A percentile compares a stretch with the other conserved stretches of the same genome.
Conservation (phyloP, 2,113 vertebrate species). For the Isurus oxyrinchus region DNA sequence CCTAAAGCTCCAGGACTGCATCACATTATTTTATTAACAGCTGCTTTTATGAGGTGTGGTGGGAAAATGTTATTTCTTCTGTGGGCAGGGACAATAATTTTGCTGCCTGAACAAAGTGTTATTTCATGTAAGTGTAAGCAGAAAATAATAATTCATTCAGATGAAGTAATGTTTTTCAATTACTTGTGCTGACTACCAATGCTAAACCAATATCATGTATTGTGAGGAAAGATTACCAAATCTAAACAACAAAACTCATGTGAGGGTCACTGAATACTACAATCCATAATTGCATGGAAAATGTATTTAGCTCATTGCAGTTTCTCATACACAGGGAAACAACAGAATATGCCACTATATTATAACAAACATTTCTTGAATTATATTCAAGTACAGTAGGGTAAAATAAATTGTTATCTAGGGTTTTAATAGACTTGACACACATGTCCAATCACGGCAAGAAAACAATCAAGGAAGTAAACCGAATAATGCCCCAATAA, state of each 20-base stretch:
- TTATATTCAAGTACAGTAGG: not conserved
- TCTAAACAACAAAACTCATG: not conserved
- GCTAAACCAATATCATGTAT: not conserved
- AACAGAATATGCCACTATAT: not conserved
- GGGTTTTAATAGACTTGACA: not conserved
- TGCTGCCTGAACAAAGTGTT: constrained; percentile 21
- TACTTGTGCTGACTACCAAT: not conserved
- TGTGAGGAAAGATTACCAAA: not conserved
- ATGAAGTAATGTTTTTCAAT: not conserved
- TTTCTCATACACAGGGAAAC: not conserved
- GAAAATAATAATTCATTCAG: constrained; percentile 17
- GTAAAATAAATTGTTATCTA: not conserved
- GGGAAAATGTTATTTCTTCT: not conserved
- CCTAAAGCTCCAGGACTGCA: not conserved
- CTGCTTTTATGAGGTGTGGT: constrained; percentile 9
- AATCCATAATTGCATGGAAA: not conserved
- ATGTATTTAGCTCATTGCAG: not conserved
- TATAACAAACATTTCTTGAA: not conserved
- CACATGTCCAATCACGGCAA: not conserved
- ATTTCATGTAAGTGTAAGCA: constrained; percentile 2
- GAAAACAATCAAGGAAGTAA: not conserved
- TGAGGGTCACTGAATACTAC: not conserved
- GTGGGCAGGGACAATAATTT: not conserved
- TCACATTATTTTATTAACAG: constrained; percentile 9
- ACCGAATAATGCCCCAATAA: not conserved